Evolutionary conservation across 2,888 invertebrate species (phyloP).

Genomic region (Agapetus fuscipes): DNA sequence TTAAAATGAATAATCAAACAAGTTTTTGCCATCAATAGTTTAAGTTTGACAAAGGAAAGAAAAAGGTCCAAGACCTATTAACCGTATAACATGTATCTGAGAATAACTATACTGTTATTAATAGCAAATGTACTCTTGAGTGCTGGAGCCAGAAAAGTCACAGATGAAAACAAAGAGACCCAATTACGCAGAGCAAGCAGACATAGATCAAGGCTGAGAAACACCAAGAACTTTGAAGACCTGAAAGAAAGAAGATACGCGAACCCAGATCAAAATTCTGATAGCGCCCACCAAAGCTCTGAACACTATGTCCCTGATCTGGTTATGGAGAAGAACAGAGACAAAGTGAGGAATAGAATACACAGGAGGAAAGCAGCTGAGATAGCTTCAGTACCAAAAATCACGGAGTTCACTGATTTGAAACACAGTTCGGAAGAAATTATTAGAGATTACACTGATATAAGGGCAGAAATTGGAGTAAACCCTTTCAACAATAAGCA

Average conservation of each 20-base stretch:
- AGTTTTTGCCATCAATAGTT: too few relatives aligned
- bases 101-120: constrained; percentile 8
- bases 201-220: constrained; percentile 1
- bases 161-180: constrained; percentile 2
- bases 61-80: not conserved
- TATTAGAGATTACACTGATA: constrained; percentile 14
- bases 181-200: not conserved
- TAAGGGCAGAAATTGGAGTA: constrained; percentile 5
- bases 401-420: constrained; percentile 15
- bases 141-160: constrained; percentile 4
- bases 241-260: not conserved
- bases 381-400: constrained; percentile 9
- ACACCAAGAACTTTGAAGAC: not conserved
- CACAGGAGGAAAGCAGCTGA: constrained; percentile 19
- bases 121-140: constrained; percentile 8
- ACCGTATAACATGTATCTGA: constrained; percentile 7
- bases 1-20: too few relatives aligned
- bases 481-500: constrained; percentile 15
- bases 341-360: constrained; percentile 12
- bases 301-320: constrained; percentile 7
- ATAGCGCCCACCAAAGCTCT: constrained; percentile 19
- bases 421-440: constrained; percentile 18
- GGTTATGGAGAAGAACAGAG: constrained; percentile 2
- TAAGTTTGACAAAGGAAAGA: not conserved
- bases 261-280: constrained; percentile 5